phyloP scores from a whole-genome alignment of 2,888 invertebrate genomes.

The Eledona agricola region DNA sequence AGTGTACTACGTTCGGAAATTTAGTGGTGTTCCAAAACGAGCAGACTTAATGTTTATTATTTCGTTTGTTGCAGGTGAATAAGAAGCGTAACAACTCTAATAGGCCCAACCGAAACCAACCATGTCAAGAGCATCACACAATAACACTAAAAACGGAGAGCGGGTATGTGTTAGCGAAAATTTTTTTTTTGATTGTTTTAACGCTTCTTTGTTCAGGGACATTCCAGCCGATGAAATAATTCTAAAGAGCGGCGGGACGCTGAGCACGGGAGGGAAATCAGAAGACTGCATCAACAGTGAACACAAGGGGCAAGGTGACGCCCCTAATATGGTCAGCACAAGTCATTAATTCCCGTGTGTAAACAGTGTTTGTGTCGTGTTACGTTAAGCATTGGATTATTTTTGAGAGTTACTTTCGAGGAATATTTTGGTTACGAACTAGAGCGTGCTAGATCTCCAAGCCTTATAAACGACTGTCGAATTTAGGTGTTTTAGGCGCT shows the following conservation, averaged over 20 bases:
- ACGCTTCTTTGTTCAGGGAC: slow-evolving; percentile 52
- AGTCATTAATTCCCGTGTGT: slow-evolving; percentile 31
- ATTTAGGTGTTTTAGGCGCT: slow-evolving; percentile 22
- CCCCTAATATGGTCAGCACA: slow-evolving; percentile 47
- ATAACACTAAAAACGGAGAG: slow-evolving; percentile 29
- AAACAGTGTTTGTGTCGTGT: slow-evolving; percentile 23
- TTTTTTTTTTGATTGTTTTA: slow-evolving; percentile 18
- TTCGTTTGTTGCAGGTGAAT: slow-evolving; percentile 23
- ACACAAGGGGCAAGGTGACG: slow-evolving; percentile 62
- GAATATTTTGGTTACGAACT: slow-evolving; percentile 24
- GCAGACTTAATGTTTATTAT: background rate
- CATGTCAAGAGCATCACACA: slow-evolving; percentile 16
- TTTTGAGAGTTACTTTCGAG: slow-evolving; percentile 22
- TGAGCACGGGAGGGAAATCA: slow-evolving; percentile 44
- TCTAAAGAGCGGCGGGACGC: slow-evolving; percentile 49
- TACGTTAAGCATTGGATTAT: slow-evolving; percentile 13
- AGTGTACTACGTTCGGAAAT: background rate
- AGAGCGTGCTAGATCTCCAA: slow-evolving; percentile 9
- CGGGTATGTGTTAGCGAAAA: slow-evolving; percentile 23
- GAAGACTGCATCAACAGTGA: slow-evolving; percentile 55
- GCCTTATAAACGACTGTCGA: slow-evolving; percentile 32
- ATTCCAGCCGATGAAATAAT: slow-evolving; percentile 58
- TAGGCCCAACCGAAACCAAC: slow-evolving; percentile 10
- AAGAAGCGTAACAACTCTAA: slow-evolving; percentile 27
- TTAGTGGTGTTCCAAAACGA: background rate